Percentiles rank a stretch among this genome's conserved stretches.
These are phyloP conservation scores for Xestia xanthographa DNA, from an alignment of 2,888 invertebrate genomes.

Conservation along the genomic window DNA sequence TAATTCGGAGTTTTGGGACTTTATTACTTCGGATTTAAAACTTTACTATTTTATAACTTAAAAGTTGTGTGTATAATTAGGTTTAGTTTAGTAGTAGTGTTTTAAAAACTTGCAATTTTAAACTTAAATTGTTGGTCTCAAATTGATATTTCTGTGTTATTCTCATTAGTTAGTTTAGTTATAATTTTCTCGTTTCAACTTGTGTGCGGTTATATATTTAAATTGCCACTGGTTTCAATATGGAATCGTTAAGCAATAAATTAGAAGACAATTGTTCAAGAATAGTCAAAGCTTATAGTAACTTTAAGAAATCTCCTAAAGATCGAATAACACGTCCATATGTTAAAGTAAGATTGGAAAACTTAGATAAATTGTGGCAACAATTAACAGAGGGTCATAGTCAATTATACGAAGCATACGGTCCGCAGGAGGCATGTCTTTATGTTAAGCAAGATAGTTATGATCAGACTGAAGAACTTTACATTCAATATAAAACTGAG, in stretches of 20 bases:
- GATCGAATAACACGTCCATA: neutral
- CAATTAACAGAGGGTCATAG: neutral
- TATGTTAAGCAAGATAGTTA: constrained; percentile 1
- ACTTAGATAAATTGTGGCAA: neutral
- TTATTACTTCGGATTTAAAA: too few relatives aligned
- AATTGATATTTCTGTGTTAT: too few relatives aligned
- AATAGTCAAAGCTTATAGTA: neutral
- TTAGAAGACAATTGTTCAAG: neutral
- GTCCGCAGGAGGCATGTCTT: too few relatives aligned
- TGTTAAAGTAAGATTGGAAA: constrained; percentile 6
- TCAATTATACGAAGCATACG: too few relatives aligned
- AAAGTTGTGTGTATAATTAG: too few relatives aligned
- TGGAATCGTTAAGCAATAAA: neutral
- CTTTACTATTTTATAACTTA: too few relatives aligned
- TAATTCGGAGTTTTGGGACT: too few relatives aligned
- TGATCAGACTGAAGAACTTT: neutral
- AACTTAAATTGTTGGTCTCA: too few relatives aligned
- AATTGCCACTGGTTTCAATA: neutral
- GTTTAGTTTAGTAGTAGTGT: too few relatives aligned
- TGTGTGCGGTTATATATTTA: neutral
- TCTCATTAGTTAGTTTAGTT: neutral
- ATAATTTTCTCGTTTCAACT: neutral
- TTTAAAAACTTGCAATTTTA: too few relatives aligned
- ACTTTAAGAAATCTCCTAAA: constrained; percentile 1
- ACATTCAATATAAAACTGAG: constrained; percentile 14